phyloP scores from a whole-genome alignment of 1,140 invertebrate genomes.

The Dreissena polymorpha region DNA sequence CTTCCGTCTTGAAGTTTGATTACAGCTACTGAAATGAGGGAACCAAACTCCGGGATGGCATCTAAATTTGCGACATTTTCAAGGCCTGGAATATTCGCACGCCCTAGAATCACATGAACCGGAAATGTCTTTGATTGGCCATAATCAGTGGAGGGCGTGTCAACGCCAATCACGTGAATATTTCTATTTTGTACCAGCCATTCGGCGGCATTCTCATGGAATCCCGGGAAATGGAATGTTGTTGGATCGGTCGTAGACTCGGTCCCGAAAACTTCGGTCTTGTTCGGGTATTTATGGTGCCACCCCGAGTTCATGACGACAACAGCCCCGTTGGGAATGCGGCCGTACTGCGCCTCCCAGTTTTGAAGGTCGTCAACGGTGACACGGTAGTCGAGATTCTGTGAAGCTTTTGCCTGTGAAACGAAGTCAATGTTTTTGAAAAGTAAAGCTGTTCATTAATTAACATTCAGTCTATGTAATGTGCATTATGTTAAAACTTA shows the following conservation, averaged over 20 bases:
- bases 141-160: conserved; percentile 68
- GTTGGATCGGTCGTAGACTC: conserved; percentile 36
- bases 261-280: conserved; percentile 59
- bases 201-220: conserved; percentile 61
- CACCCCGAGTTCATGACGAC: conserved; percentile 74
- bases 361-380: conserved; percentile 59
- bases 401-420: conserved; percentile 46
- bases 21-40: conserved; percentile 58
- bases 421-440: not conserved
- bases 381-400: conserved; percentile 60
- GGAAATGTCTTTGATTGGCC: conserved; percentile 66
- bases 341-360: conserved; percentile 66
- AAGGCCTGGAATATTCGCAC: conserved; percentile 57
- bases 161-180: conserved; percentile 59
- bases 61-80: conserved; percentile 65
- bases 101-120: conserved; percentile 59
- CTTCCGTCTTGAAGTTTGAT: conserved; percentile 65
- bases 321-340: conserved; percentile 63
- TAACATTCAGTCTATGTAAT: too few relatives aligned
- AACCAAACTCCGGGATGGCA: conserved; percentile 58
- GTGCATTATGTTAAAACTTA: too few relatives aligned
- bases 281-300: conserved; percentile 64
- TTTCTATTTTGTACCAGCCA: conserved; percentile 66
- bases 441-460: too few relatives aligned
- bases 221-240: conserved; percentile 68